A percentile compares a stretch with the other conserved stretches of the same genome.
Evolutionary conservation across 23 tunicate genomes (phyloP).

Genomic region (Oikopleura vanhoeffeni): DNA sequence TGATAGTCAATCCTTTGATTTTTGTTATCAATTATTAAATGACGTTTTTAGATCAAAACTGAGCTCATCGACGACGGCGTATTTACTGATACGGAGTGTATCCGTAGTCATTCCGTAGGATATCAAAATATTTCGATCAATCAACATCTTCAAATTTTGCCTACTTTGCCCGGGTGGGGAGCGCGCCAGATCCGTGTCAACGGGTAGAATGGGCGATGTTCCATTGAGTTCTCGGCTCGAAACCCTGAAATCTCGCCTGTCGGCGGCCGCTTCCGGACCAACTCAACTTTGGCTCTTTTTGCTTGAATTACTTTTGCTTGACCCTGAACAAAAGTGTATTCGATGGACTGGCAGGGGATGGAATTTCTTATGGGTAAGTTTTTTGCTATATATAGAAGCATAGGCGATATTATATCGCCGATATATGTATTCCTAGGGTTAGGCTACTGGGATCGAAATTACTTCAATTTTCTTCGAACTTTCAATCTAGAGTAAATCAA

Average conservation of each 20-base stretch:
- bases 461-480: no score
- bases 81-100: no score
- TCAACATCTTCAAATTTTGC: no score
- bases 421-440: no score
- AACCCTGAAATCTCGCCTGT: neutral
- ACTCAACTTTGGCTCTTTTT: slow-evolving; percentile 85
- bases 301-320: slow-evolving; percentile 37
- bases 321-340: slow-evolving; percentile 53
- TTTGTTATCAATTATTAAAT: no score
- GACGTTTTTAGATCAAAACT: neutral
- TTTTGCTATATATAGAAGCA: no score
- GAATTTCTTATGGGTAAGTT: slow-evolving; percentile 25
- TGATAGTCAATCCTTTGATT: no score
- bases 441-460: no score
- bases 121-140: no score
- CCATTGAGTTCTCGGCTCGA: neutral
- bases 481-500: no score
- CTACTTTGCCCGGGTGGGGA: neutral
- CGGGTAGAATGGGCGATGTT: neutral
- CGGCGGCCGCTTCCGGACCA: neutral
- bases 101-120: neutral
- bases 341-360: slow-evolving; percentile 80
- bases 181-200: neutral
- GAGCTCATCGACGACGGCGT: no score
- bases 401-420: no score